Conservation (phyloP, 2,888 invertebrate species). For the Spisula subtruncata region DNA sequence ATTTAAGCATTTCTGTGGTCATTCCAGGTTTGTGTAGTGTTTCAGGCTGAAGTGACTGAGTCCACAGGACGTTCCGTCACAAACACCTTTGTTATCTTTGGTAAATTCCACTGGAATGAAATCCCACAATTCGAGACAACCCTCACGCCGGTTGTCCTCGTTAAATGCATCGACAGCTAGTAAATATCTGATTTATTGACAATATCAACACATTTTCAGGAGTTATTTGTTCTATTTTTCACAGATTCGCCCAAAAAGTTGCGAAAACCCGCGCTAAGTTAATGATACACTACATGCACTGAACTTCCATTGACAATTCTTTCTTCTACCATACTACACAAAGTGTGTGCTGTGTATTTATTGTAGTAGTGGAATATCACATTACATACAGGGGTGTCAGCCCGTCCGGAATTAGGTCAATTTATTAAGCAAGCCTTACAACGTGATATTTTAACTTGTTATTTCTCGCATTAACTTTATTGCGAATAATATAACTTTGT, state of each 20-base stretch:
- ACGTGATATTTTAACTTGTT: background rate
- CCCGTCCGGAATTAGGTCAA: conserved; percentile 57
- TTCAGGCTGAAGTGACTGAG: background rate
- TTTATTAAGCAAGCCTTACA: background rate
- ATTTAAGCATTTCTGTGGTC: conserved; percentile 91
- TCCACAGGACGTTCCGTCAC: background rate
- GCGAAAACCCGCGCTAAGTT: conserved; percentile 29
- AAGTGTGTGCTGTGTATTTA: conserved; percentile 64
- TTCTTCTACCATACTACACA: conserved; percentile 49
- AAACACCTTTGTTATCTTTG: conserved; percentile 13
- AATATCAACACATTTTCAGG: conserved; percentile 16
- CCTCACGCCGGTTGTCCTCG: background rate
- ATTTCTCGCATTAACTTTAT: background rate
- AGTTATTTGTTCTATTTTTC: background rate
- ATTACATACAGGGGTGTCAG: conserved; percentile 42
- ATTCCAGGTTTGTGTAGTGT: conserved; percentile 29
- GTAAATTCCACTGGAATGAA: conserved; percentile 25
- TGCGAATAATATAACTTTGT: too few relatives aligned
- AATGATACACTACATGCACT: conserved; percentile 35
- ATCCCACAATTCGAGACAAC: conserved; percentile 28
- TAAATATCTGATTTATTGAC: background rate
- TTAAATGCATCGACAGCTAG: conserved; percentile 19
- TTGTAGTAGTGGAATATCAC: conserved; percentile 63
- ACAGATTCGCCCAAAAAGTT: conserved; percentile 19
- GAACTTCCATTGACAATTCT: conserved; percentile 52